Conservation (phyloP, 2,797 vertebrate genomes). For the Pseudochromis fuscus region DNA sequence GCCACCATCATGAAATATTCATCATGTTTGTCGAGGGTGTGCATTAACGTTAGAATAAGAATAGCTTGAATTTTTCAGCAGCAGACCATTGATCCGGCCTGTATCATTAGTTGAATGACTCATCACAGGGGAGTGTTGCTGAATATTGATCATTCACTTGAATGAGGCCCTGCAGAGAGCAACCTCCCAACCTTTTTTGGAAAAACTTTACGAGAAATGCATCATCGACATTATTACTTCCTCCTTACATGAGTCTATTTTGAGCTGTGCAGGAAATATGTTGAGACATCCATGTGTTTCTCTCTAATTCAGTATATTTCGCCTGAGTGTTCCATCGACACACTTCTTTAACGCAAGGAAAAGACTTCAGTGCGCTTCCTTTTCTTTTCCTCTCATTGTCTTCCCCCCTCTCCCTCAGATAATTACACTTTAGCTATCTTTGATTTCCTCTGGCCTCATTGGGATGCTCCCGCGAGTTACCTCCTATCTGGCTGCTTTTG, state of each 20-base stretch:
- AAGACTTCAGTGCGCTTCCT: conserved; percentile 32
- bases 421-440: conserved; percentile 68
- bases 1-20: conserved; percentile 54
- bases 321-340: conserved; percentile 6
- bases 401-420: conserved; percentile 37
- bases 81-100: conserved; percentile 52
- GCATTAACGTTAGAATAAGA: conserved; percentile 49
- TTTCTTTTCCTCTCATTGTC: conserved; percentile 8
- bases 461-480: conserved; percentile 46
- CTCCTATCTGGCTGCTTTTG: conserved; percentile 47
- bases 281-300: not conserved
- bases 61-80: conserved; percentile 41
- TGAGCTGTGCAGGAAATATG: conserved; percentile 6
- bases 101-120: conserved; percentile 62
- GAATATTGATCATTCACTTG: conserved; percentile 58
- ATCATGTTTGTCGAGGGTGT: conserved; percentile 32
- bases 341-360: conserved; percentile 26
- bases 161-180: conserved; percentile 20
- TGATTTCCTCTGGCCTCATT: conserved; percentile 59
- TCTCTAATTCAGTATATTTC: not conserved
- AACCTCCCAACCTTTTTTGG: conserved; percentile 8
- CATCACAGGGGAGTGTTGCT: conserved; percentile 51
- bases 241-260: not conserved
- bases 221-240: not conserved
- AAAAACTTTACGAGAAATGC: not conserved